A percentile compares a stretch with the other conserved stretches of the same genome.
Evolutionary conservation across 2,113 vertebrate genomes (phyloP).

Genomic region (Tympanuchus pallidicinctus): DNA sequence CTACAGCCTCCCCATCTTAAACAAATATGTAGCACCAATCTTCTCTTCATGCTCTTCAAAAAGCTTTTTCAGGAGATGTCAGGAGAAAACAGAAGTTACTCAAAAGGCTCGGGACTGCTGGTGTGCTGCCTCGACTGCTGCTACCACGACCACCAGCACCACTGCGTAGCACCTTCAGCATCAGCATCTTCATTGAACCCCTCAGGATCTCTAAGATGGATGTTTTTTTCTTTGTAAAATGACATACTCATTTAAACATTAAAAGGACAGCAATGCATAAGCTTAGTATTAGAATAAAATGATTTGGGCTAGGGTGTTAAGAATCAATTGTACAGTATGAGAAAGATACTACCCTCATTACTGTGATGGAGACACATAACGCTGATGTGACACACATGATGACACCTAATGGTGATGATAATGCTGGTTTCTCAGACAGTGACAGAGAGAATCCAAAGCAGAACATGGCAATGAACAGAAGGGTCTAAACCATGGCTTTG

Average conservation of each 20-base stretch:
- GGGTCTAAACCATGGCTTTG: not conserved
- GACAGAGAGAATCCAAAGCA: not conserved
- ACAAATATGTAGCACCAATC: not conserved
- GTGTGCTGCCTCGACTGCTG: accelerated
- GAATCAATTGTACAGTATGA: not conserved
- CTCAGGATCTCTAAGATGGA: not conserved
- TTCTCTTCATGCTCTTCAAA: not conserved
- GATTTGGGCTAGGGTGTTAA: not conserved
- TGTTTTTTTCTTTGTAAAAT: not conserved
- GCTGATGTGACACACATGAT: no score
- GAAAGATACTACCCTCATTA: not conserved
- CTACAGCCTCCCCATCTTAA: not conserved
- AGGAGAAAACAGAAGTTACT: not conserved
- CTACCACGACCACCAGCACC: not conserved
- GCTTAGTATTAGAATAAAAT: not conserved
- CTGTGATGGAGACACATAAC: not conserved
- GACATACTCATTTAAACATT: not conserved
- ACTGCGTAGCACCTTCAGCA: accelerated
- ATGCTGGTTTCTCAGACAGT: not conserved
- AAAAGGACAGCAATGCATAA: not conserved
- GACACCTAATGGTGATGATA: no score
- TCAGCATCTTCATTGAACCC: not conserved
- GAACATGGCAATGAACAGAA: not conserved
- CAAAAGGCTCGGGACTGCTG: not conserved
- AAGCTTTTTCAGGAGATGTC: not conserved